These are phyloP conservation scores for Microplitis manilae DNA, from an alignment of 2,888 invertebrate genomes.

Conservation along the genomic window DNA sequence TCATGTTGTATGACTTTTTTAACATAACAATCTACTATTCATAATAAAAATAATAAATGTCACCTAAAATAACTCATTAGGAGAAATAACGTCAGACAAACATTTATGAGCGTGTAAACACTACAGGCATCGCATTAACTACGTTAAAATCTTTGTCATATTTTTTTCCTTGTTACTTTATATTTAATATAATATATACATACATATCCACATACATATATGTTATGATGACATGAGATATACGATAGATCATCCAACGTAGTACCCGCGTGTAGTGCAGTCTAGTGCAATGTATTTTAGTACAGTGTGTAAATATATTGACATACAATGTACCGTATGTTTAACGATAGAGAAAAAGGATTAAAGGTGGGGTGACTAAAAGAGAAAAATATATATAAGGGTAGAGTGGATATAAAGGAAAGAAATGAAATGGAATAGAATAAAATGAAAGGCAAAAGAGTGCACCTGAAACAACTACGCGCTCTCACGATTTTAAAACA, in stretches of 20 bases:
- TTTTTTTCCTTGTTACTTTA: constrained; percentile 3
- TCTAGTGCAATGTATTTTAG: not conserved
- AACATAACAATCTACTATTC: not conserved
- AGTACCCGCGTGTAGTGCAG: not conserved
- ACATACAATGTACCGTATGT: not conserved
- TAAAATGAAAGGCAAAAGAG: constrained; percentile 36
- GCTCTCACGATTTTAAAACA: constrained; percentile 47
- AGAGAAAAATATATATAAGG: not conserved
- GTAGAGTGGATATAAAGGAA: not conserved
- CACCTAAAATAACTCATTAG: constrained; percentile 26
- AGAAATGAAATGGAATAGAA: constrained; percentile 16
- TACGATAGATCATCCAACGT: too few species aligned
- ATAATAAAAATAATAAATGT: not conserved
- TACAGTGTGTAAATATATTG: not conserved
- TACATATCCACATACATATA: not conserved
- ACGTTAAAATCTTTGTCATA: not conserved
- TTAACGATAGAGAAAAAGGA: constrained; percentile 6
- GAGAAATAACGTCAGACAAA: constrained; percentile 10
- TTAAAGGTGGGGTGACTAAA: too few species aligned
- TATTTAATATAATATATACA: not conserved
- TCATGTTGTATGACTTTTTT: too few species aligned
- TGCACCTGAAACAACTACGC: constrained; percentile 61
- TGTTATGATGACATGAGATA: not conserved
- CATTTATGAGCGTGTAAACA: constrained; percentile 30
- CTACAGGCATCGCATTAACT: not conserved